Conservation (phyloP, 2,888 invertebrate genomes). For the Papilio protenor region DNA sequence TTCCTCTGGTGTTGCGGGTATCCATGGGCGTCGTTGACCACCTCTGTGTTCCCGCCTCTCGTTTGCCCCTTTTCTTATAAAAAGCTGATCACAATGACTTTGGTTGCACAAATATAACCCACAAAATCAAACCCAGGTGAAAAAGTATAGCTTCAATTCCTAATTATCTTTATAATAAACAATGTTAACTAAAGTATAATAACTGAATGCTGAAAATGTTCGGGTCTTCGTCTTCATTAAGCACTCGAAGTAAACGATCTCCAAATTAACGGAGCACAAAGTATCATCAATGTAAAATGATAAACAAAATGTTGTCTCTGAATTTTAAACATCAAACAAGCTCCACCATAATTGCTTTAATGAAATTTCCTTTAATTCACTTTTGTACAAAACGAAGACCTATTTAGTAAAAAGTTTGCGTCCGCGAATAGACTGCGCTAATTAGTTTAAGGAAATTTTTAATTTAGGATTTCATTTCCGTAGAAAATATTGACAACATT, state of each 20-base stretch:
- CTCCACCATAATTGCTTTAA: constrained; percentile 19
- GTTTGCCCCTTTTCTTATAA: too few relatives aligned
- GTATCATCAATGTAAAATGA: constrained; percentile 9
- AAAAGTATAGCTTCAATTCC: neutral
- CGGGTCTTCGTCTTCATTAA: neutral
- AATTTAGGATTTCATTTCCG: neutral
- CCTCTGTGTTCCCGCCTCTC: too few relatives aligned
- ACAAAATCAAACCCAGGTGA: too few relatives aligned
- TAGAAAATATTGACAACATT: neutral
- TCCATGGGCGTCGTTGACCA: too few relatives aligned
- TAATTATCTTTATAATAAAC: neutral
- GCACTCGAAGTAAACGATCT: constrained; percentile 1
- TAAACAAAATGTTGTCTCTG: too few relatives aligned
- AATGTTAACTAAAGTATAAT: neutral
- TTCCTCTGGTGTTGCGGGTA: too few relatives aligned
- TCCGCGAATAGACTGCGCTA: neutral
- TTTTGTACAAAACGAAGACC: constrained; percentile 9
- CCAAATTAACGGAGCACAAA: constrained; percentile 7
- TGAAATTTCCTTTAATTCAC: constrained; percentile 17
- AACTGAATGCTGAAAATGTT: neutral
- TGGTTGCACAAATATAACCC: too few relatives aligned
- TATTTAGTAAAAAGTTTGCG: neutral
- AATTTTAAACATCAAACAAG: constrained; percentile 10
- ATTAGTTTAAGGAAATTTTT: neutral
- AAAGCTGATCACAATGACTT: too few relatives aligned